Base-by-base conservation (phyloP, 2,888 invertebrate species). In the Athetis lepigone region DNA sequence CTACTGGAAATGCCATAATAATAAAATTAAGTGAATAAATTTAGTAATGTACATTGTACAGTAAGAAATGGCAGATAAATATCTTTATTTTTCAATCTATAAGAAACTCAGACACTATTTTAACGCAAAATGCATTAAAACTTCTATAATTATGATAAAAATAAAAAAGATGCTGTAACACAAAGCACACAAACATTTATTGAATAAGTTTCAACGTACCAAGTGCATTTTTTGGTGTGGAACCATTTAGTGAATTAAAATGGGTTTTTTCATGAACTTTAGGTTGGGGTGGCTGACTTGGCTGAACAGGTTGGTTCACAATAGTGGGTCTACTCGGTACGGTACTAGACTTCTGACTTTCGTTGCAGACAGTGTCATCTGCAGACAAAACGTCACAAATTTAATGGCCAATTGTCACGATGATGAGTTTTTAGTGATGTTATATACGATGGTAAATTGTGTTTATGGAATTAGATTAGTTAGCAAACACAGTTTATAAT, bases 361-460 rank as follows among this genome's bases (percentile, higher is more conserved):
- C 94, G 80, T 85, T 92, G 91, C 92, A 92, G 88, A 93, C 90
- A 77, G 82, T 91, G 82, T 94, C 94, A 94, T 94, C 94, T 94
- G 94, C 90, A 88, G 88, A 93, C 83, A 91, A 93, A 92, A 90
- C 79, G 72, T 70, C 64, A 73, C 58, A 40, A 60, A 65, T 81
- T 84, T 78, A 81, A 72, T 69, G 58, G 72, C 80, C 79, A 83
- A 81, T 82, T 51, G 11, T 66, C 11, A 55, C 58, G 52, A 63
- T 49, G n/a, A 61, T 79, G 72, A 57, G 42, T 72, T 59, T 60
- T 70, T 42, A 65, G 42, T 70, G 37, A 13, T 55, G 65, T 76
- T 62, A 75, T 62, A n/a, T 54, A 64, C 69, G 57, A 79, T 79
- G 79, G 79, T 80, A 78, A 75, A 78, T 71, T 70, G 80, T 78